Percentiles rank a stretch among this genome's conserved stretches.
Conservation (phyloP, 2,113 vertebrate species). For the Aepyceros melampus region DNA sequence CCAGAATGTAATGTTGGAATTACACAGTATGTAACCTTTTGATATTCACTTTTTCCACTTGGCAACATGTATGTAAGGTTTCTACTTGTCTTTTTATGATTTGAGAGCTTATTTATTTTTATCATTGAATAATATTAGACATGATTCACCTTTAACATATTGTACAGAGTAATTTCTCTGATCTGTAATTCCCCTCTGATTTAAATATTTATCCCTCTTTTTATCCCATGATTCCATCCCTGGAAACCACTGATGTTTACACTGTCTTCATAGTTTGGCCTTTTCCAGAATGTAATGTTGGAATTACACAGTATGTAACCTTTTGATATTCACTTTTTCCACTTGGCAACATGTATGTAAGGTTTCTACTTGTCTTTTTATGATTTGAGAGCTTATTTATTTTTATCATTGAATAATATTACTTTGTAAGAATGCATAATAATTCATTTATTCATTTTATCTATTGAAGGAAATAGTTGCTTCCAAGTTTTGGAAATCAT, state of each 20-base stretch:
- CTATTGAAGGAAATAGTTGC: not conserved
- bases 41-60: not conserved
- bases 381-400: not conserved
- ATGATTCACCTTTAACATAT: not conserved
- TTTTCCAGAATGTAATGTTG: not conserved
- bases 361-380: not conserved
- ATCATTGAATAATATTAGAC: not conserved
- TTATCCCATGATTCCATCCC: not conserved
- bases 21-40: not conserved
- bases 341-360: not conserved
- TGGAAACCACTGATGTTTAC: not conserved
- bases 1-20: not conserved
- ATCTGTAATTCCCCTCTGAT: not conserved
- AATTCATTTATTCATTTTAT: not conserved
- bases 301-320: not conserved
- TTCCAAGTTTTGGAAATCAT: not conserved
- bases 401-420: not conserved
- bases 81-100: not conserved
- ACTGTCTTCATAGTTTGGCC: not conserved
- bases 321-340: not conserved
- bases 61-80: not conserved
- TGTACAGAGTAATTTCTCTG: not conserved
- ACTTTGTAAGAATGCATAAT: not conserved
- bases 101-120: not conserved
- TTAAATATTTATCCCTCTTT: not conserved